These are phyloP conservation scores for Muscidifurax raptorellus DNA, from an alignment of 1,140 invertebrate genomes.

Conservation along the genomic window DNA sequence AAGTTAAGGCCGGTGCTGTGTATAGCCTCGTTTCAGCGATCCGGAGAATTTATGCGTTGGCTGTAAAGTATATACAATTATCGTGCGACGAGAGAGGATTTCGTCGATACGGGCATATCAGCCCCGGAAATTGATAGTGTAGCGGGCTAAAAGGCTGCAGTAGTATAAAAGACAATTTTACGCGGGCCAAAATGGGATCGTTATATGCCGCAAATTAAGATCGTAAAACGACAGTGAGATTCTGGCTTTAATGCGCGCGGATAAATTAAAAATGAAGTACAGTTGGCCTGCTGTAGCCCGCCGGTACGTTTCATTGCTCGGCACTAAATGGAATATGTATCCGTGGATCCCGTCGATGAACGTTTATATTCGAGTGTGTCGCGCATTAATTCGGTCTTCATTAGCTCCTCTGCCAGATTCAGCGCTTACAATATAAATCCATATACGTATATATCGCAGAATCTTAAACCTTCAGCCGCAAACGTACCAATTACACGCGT, in stretches of 20 bases:
- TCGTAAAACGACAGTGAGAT: background rate
- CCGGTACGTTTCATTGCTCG: too few relatives aligned
- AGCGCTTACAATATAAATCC: too few relatives aligned
- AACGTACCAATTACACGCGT: too few relatives aligned
- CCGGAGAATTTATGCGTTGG: conserved; percentile 11
- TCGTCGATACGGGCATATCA: too few relatives aligned
- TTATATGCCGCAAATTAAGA: too few relatives aligned
- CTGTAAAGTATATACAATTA: conserved; percentile 9
- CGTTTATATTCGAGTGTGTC: too few relatives aligned
- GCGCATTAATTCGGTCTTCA: background rate
- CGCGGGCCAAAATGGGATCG: too few relatives aligned
- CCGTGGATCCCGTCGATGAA: background rate
- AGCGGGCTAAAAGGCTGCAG: background rate
- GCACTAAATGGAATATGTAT: background rate
- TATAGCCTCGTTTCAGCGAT: conserved; percentile 18
- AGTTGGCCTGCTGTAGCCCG: background rate
- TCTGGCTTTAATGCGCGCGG: background rate
- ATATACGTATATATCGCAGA: too few relatives aligned
- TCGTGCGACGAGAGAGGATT: too few relatives aligned
- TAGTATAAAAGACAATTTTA: background rate
- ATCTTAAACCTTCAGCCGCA: too few relatives aligned
- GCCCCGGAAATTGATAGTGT: background rate
- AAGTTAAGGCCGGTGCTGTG: background rate
- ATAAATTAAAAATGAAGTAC: background rate
- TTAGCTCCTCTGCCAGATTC: too few relatives aligned